Percentiles rank a stretch among this genome's conserved stretches.
These are phyloP conservation scores for Rhabdornis inornatus DNA, from an alignment of 2,113 vertebrate genomes.

Conservation along the genomic window DNA sequence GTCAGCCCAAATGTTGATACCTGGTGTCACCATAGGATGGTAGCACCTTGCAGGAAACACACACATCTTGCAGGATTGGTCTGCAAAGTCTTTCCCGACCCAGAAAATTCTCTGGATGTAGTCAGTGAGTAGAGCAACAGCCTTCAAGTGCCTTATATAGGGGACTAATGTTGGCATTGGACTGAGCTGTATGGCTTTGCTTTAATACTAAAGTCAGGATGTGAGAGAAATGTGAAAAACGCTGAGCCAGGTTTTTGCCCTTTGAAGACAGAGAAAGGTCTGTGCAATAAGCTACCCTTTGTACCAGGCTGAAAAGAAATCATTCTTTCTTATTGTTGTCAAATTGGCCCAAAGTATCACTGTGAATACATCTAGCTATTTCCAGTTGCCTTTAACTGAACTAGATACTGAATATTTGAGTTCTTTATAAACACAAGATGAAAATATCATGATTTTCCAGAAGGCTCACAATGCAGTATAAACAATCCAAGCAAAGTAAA, in stretches of 20 bases:
- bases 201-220: neutral
- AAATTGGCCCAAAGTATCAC: neutral
- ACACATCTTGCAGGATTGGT: rapidly evolving
- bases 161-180: neutral
- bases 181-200: neutral
- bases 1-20: neutral
- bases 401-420: neutral
- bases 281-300: slow-evolving; percentile 29
- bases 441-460: slow-evolving; percentile 17
- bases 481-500: neutral
- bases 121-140: neutral
- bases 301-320: slow-evolving; percentile 20
- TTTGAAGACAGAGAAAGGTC: slow-evolving; percentile 1
- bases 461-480: neutral
- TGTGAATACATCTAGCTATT: neutral
- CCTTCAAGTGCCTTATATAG: neutral
- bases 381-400: neutral
- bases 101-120: neutral
- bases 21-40: neutral
- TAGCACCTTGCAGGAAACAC: neutral
- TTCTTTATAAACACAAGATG: neutral
- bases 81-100: neutral
- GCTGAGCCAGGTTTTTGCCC: slow-evolving; percentile 39
- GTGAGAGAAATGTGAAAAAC: neutral
- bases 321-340: slow-evolving; percentile 13